Evolutionary conservation across 2,888 invertebrate genomes (phyloP).

Genomic region (Platycheirus rosarum): DNA sequence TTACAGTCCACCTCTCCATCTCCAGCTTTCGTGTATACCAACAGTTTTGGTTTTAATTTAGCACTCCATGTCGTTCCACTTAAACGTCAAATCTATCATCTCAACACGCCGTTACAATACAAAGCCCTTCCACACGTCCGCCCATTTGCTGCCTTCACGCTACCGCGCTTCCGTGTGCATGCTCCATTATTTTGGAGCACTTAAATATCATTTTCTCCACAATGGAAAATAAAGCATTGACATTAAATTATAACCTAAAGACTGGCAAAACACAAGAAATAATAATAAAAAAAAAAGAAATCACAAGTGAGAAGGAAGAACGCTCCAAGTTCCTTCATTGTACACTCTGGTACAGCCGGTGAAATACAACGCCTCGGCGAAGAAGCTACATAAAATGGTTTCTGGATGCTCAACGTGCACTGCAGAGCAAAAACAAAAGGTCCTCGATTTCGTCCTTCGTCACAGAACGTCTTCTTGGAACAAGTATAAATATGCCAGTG

Average conservation of each 20-base stretch:
- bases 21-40: neutral
- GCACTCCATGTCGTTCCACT: slow-evolving; percentile 35
- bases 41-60: slow-evolving; percentile 42
- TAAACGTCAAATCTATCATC: slow-evolving; percentile 53
- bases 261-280: slow-evolving; percentile 17
- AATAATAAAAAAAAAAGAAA: slow-evolving; percentile 16
- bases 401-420: slow-evolving; percentile 64
- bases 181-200: slow-evolving; percentile 61
- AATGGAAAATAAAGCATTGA: slow-evolving; percentile 60
- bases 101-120: slow-evolving; percentile 47
- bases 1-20: neutral
- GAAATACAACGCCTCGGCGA: slow-evolving; percentile 66
- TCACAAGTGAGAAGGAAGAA: slow-evolving; percentile 8
- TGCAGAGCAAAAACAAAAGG: slow-evolving; percentile 66
- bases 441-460: slow-evolving; percentile 35
- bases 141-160: slow-evolving; percentile 43
- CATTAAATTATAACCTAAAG: slow-evolving; percentile 68
- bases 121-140: slow-evolving; percentile 41
- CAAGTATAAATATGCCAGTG: neutral
- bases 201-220: slow-evolving; percentile 59
- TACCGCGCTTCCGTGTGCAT: slow-evolving; percentile 55
- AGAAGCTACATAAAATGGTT: slow-evolving; percentile 60
- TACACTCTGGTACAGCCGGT: neutral
- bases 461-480: slow-evolving; percentile 18
- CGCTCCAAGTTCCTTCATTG: neutral